Percentiles rank a stretch among this genome's conserved stretches.
These are phyloP conservation scores for Drosophila neoperkinsi DNA, from an alignment of 2,888 invertebrate genomes.

Conservation along the genomic window DNA sequence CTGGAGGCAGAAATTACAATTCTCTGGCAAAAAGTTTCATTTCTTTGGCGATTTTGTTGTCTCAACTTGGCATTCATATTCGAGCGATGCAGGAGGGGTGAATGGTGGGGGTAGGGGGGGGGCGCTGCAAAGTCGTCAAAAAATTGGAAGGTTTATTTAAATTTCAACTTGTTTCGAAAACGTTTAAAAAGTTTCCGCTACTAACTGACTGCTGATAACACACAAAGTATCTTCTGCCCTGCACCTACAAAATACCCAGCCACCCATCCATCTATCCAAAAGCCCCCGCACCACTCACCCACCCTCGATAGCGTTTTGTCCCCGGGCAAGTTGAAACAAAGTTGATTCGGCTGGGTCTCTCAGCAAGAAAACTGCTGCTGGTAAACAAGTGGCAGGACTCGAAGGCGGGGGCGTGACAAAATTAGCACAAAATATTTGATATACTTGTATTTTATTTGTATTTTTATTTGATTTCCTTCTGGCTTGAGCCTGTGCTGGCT, in stretches of 20 bases:
- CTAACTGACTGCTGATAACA: constrained; percentile 79
- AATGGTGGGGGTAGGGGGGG: too few species aligned
- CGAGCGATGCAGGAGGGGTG: background rate
- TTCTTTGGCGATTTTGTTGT: constrained; percentile 76
- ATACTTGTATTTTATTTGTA: constrained; percentile 14
- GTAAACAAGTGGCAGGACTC: background rate
- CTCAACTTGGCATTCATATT: constrained; percentile 69
- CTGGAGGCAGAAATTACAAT: constrained; percentile 60
- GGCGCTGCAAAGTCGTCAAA: constrained; percentile 59
- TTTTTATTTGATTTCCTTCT: constrained; percentile 26
- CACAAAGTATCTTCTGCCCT: constrained; percentile 61
- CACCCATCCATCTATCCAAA: background rate
- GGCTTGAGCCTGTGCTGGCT: background rate
- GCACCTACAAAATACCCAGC: background rate
- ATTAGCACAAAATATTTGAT: constrained; percentile 72
- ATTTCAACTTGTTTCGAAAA: constrained; percentile 79
- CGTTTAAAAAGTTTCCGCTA: constrained; percentile 78
- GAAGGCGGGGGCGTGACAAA: constrained; percentile 51
- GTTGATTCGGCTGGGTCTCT: constrained; percentile 52
- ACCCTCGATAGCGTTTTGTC: background rate
- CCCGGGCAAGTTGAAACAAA: constrained; percentile 58
- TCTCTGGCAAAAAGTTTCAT: constrained; percentile 64
- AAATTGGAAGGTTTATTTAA: constrained; percentile 77
- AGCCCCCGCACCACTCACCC: background rate
- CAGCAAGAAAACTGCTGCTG: background rate